Evolutionary conservation across 2,113 vertebrate species (phyloP).

Genomic region (Pelodiscus sinensis): DNA sequence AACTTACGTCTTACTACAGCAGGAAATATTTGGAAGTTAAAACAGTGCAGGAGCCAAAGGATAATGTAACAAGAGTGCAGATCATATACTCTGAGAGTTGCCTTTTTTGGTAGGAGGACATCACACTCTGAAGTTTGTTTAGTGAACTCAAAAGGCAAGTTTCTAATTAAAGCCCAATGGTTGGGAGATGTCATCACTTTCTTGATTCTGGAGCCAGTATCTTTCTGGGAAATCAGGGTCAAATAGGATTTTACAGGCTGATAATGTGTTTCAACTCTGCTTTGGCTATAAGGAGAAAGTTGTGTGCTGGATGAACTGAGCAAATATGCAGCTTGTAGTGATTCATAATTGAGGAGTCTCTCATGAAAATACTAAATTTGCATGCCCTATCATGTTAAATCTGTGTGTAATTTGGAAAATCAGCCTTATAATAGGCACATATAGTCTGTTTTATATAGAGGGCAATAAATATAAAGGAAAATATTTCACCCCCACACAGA

Average conservation of each 20-base stretch:
- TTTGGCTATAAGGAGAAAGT: background rate
- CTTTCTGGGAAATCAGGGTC: background rate
- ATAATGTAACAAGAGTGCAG: background rate
- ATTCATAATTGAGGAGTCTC: background rate
- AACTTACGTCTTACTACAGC: background rate
- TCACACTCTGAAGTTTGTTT: background rate
- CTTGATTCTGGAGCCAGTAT: background rate
- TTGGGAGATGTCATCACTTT: background rate
- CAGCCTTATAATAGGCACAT: background rate
- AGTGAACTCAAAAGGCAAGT: background rate
- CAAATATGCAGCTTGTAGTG: background rate
- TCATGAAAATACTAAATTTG: background rate
- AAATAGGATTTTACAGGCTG: background rate
- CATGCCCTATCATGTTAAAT: background rate
- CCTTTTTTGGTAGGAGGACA: background rate
- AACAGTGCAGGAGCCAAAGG: background rate
- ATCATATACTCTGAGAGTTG: background rate
- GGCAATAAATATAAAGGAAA: fast-evolving
- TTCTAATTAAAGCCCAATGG: background rate
- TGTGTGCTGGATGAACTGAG: background rate
- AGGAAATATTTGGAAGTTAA: background rate
- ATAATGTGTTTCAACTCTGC: background rate
- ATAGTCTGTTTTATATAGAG: background rate
- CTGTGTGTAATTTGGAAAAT: background rate
- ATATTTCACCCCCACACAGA: background rate